phyloP scores from a whole-genome alignment of 2,888 invertebrate genomes.

The Nesidiocoris tenuis region DNA sequence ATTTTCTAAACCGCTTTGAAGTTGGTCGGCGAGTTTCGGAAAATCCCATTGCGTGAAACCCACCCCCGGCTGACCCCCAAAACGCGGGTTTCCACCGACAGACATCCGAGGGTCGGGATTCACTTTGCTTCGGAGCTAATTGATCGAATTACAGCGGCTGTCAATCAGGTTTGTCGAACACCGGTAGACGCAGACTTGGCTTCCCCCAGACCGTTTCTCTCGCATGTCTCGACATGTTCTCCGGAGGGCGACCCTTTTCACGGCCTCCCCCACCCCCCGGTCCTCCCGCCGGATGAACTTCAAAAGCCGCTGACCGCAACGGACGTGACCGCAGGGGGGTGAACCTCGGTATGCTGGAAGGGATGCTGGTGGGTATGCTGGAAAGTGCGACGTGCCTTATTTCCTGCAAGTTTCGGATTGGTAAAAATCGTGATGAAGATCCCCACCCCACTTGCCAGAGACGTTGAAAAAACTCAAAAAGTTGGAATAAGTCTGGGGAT shows the following conservation, averaged over 20 bases:
- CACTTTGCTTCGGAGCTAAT: neutral
- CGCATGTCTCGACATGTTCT: neutral
- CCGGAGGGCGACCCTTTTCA: neutral
- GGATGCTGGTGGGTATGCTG: neutral
- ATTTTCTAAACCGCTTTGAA: neutral
- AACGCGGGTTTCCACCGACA: neutral
- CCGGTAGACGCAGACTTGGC: neutral
- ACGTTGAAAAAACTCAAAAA: too few species aligned
- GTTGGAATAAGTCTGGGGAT: too few species aligned
- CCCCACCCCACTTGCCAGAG: too few species aligned
- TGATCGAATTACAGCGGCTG: neutral
- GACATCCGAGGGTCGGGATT: neutral
- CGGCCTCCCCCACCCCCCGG: neutral
- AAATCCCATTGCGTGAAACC: neutral
- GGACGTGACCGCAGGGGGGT: neutral
- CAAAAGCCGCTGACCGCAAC: neutral
- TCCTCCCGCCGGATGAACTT: neutral
- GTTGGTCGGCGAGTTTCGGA: neutral
- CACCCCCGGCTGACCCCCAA: neutral
- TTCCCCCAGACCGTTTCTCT: neutral
- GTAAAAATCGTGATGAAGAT: too few species aligned
- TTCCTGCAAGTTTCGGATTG: too few species aligned
- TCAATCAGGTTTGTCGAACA: neutral
- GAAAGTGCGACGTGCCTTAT: too few species aligned
- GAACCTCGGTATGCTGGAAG: neutral